Evolutionary conservation across 1,140 invertebrate genomes (phyloP).

Genomic region (Samia ricini): DNA sequence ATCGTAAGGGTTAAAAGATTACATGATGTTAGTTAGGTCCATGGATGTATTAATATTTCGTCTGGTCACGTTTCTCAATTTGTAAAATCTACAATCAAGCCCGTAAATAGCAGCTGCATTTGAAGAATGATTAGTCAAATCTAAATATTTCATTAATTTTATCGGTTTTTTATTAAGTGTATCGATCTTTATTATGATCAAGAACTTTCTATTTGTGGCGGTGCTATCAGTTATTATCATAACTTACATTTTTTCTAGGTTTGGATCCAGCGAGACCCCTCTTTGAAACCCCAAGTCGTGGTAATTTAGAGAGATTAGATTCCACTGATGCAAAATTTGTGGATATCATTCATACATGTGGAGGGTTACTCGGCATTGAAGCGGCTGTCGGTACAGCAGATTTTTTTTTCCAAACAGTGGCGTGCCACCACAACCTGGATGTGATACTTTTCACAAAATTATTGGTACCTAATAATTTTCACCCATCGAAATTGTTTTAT

Average conservation of each 20-base stretch:
- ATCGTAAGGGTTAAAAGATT: no score
- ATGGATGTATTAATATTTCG: no score
- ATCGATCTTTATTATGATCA: no score
- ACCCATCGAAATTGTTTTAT: neutral
- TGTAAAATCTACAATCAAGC: no score
- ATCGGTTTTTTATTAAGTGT: no score
- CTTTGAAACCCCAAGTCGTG: conserved; percentile 48
- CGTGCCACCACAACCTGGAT: conserved; percentile 65
- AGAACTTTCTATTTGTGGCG: no score
- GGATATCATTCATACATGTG: conserved; percentile 78
- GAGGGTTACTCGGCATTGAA: conserved; percentile 59
- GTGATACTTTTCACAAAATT: conserved; percentile 73
- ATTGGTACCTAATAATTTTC: conserved; percentile 61
- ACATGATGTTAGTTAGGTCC: no score
- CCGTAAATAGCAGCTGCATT: no score
- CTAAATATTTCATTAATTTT: no score
- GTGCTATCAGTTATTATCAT: no score
- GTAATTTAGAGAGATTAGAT: conserved; percentile 63
- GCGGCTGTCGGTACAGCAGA: conserved; percentile 70
- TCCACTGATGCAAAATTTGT: conserved; percentile 76
- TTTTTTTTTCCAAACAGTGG: conserved; percentile 77
- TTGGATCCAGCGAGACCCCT: conserved; percentile 79
- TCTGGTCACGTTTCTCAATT: no score
- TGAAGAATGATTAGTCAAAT: no score
- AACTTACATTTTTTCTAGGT: conserved; percentile 48